A percentile compares a stretch with the other conserved stretches of the same genome.
phyloP scores from a whole-genome alignment of 2,113 vertebrate species.

The Sinocyclocheilus anshuiensis region DNA sequence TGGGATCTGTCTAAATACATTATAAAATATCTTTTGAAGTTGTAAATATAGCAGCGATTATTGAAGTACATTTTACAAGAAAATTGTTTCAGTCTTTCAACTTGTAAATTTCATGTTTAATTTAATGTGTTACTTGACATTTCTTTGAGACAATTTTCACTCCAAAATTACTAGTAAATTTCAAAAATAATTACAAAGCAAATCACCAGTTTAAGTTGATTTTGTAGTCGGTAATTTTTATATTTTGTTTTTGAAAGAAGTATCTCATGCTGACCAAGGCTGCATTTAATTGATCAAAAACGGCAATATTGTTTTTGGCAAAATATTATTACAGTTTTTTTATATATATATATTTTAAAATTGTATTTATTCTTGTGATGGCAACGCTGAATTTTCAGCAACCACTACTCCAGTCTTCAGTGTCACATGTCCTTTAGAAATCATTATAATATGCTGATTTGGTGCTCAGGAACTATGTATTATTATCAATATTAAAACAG shows the following conservation, averaged over 20 bases:
- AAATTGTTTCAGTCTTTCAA: too few relatives aligned
- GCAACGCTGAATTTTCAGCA: not conserved
- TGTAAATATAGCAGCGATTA: not conserved
- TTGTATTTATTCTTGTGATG: not conserved
- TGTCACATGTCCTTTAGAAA: not conserved
- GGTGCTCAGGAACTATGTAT: not conserved
- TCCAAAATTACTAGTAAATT: not conserved
- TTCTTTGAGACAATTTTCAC: too few relatives aligned
- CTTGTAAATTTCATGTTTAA: too few relatives aligned
- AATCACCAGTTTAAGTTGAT: too few relatives aligned
- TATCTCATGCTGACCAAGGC: not conserved
- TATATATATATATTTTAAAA: not conserved
- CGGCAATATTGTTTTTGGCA: not conserved
- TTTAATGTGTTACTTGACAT: too few relatives aligned
- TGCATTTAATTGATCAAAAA: not conserved
- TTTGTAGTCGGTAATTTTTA: not conserved
- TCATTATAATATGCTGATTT: not conserved
- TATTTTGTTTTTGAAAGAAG: not conserved
- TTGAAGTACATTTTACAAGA: not conserved
- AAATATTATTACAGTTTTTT: not conserved
- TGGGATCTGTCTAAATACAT: not conserved
- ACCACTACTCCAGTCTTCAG: not conserved
- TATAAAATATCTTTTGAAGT: not conserved
- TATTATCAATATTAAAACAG: not conserved
- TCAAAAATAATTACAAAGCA: too few relatives aligned